Base-by-base conservation (phyloP, 2,797 vertebrate genomes). In the Micropoecilia bifurca region DNA sequence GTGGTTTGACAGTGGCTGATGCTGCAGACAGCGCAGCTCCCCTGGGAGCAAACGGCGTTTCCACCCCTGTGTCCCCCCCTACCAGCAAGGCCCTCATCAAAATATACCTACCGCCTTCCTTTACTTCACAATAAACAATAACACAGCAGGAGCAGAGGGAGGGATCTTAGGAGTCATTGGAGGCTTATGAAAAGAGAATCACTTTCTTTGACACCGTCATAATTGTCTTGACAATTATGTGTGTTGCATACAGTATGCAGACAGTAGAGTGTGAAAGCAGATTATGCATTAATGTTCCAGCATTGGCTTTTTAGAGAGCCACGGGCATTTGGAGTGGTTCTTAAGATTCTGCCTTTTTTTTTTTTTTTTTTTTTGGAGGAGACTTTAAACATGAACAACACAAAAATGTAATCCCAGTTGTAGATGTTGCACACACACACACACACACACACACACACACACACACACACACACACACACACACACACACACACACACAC, bases 1-100 rank as follows among this genome's bases (percentile, higher is more conserved):
- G 93, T 94, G 94, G 93, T 94, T 95, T 96, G 96, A 96, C 95
- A 94, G 95, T 91, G 93, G 94, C 95, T 95, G 95, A 95, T 93
- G 94, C 94, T 94, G 94, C 91, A 94, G 92, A 95, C 93, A 89
- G 90, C 78, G 86, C 92, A 86, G 91, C 89, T 89, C 93, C 90
- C 90, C 83, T 72, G 91, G 91, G 93, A 93, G 89, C 82, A 88
- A 36, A 77, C 80, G 85, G 79, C 88, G 89, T 92, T 43, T 22
- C 39, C 66, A 25, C 22, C 92, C 92, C 92, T 84, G 79, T 86
- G 89, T 36, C 39, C 41, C 7, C 41, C 41, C 41, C 7, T 33
- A 41, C 80, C 87, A 91, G 90, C 93, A 93, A 89, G 89, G 88
- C 90, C 92, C 91, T 89, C 91, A 93, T 93, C 91, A 93, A 95